phyloP scores from a whole-genome alignment of 2,888 invertebrate species.

The Drosophila falleni region DNA sequence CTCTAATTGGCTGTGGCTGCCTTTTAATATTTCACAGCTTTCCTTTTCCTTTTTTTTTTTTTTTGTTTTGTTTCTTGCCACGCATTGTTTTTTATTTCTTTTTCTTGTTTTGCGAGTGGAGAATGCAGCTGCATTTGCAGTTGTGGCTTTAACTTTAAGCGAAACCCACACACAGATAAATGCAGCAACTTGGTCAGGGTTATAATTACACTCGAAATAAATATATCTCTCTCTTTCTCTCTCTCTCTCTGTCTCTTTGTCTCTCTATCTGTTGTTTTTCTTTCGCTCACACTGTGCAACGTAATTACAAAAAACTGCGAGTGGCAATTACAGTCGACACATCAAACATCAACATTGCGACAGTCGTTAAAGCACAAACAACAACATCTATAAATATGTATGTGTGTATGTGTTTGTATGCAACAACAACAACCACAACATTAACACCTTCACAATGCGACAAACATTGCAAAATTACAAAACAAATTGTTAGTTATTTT shows the following conservation, averaged over 20 bases:
- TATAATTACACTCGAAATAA: conserved; percentile 51
- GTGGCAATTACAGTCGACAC: conserved; percentile 39
- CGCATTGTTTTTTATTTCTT: conserved; percentile 24
- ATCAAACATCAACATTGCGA: conserved; percentile 60
- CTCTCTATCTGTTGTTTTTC: no score
- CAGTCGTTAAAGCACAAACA: conserved; percentile 31
- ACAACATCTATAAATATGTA: conserved; percentile 17
- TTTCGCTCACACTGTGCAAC: conserved; percentile 5
- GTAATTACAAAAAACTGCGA: conserved; percentile 55
- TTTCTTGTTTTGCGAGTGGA: conserved; percentile 14
- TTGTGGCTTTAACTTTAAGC: conserved; percentile 44
- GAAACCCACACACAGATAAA: conserved; percentile 43
- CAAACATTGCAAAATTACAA: conserved; percentile 17
- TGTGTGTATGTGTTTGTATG: conserved; percentile 14
- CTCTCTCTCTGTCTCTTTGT: neutral
- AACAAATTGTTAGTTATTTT: conserved; percentile 35
- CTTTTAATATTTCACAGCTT: conserved; percentile 59
- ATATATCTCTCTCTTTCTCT: neutral
- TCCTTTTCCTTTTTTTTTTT: no score
- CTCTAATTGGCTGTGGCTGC: conserved; percentile 75
- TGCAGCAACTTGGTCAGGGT: conserved; percentile 40
- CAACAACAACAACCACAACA: conserved; percentile 29
- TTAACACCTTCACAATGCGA: conserved; percentile 20
- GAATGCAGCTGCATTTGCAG: conserved; percentile 27
- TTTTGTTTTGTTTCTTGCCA: neutral